A percentile compares a stretch with the other conserved stretches of the same genome.
These are phyloP conservation scores for Eulemur albifrons DNA, from an alignment of 2,797 vertebrate species.

Conservation along the genomic window DNA sequence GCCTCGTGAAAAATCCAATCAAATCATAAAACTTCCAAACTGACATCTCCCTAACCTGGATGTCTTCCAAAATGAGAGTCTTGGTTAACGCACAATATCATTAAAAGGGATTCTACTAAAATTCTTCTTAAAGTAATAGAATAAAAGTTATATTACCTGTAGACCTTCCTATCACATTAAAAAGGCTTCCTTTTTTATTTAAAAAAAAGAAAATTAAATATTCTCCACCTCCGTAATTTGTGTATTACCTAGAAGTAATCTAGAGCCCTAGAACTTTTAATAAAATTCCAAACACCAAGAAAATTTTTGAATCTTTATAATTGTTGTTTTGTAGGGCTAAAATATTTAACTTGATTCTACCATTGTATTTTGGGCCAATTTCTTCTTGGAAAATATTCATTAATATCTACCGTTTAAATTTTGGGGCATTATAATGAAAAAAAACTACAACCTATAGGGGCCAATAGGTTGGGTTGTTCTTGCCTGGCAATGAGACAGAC, in stretches of 20 bases:
- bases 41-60: not conserved
- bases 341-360: not conserved
- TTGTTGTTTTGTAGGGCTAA: not conserved
- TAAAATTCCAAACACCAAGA: conserved; percentile 16
- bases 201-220: not conserved
- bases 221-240: not conserved
- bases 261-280: not conserved
- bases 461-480: not conserved
- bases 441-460: not conserved
- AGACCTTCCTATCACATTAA: not conserved
- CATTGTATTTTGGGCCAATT: not conserved
- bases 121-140: not conserved
- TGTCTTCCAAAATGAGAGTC: not conserved
- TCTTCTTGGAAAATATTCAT: not conserved
- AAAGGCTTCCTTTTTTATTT: not conserved
- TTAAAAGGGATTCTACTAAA: not conserved
- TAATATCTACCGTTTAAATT: not conserved
- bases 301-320: not conserved
- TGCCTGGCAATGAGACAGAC: not conserved
- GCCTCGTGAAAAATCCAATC: not conserved
- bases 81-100: not conserved
- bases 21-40: not conserved
- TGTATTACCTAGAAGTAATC: not conserved
- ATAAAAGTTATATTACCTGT: not conserved
- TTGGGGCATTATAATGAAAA: not conserved